phyloP scores from a whole-genome alignment of 2,888 invertebrate genomes.

The Apoderus coryli region DNA sequence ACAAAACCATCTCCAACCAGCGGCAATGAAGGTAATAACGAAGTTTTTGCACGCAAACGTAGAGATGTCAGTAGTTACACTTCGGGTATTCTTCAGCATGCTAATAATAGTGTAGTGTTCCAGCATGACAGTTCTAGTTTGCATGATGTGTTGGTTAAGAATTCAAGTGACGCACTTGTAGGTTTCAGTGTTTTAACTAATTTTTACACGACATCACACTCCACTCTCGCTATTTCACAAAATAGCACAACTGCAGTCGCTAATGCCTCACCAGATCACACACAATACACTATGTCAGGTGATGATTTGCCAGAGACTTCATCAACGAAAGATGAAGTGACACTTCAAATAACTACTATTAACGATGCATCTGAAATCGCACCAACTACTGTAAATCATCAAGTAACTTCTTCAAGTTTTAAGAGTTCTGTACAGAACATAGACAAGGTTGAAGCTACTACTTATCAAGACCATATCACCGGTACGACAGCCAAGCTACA shows the following conservation, averaged over 20 bases:
- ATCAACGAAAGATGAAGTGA: too few species aligned
- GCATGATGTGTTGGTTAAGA: slow-evolving; percentile 9
- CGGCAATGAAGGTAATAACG: slow-evolving; percentile 37
- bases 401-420: too few species aligned
- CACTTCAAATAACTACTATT: too few species aligned
- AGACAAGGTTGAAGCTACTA: too few species aligned
- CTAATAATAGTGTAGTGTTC: slow-evolving; percentile 23
- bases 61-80: slow-evolving; percentile 38
- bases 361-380: too few species aligned
- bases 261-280: slow-evolving; percentile 27
- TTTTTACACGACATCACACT: too few species aligned
- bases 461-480: too few species aligned
- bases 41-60: slow-evolving; percentile 48
- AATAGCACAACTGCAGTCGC: slow-evolving; percentile 18
- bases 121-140: slow-evolving; percentile 23
- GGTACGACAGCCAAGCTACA: background rate
- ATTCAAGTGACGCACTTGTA: background rate
- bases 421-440: too few species aligned
- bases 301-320: background rate
- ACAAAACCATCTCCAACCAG: slow-evolving; percentile 41
- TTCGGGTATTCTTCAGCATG: slow-evolving; percentile 19
- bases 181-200: too few species aligned
- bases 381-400: too few species aligned
- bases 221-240: too few species aligned
- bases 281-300: slow-evolving; percentile 14